Evolutionary conservation across 2,888 invertebrate genomes (phyloP).

Genomic region (Drosophila dives): DNA sequence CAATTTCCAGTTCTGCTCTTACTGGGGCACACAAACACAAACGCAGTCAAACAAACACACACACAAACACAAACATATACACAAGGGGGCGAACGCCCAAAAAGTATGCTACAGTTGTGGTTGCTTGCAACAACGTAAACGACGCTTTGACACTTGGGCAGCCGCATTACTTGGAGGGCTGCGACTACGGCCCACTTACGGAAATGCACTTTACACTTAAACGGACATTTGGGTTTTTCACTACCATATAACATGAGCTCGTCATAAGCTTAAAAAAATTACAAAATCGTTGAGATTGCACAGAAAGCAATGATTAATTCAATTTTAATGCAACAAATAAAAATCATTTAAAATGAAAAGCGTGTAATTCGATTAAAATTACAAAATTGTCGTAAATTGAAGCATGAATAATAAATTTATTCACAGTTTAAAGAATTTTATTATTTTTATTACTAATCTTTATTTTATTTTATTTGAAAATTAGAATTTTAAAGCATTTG

Average conservation of each 20-base stretch:
- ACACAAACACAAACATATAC: constrained; percentile 14
- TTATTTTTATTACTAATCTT: no score
- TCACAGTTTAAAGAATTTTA: no score
- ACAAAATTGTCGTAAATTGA: not conserved
- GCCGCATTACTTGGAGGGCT: constrained; percentile 65
- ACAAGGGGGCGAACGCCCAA: constrained; percentile 19
- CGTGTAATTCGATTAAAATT: not conserved
- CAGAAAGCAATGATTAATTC: not conserved
- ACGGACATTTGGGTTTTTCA: constrained; percentile 43
- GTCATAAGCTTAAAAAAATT: constrained; percentile 1
- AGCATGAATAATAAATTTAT: not conserved
- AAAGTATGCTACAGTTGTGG: constrained; percentile 66
- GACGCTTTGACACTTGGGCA: constrained; percentile 74
- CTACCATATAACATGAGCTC: constrained; percentile 6
- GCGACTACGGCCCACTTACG: constrained; percentile 58
- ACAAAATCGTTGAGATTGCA: not conserved
- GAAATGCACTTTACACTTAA: constrained; percentile 63
- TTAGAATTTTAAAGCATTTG: no score
- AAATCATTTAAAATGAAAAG: not conserved
- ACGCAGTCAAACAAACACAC: not conserved
- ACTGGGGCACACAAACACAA: constrained; percentile 39
- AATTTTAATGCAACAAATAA: not conserved
- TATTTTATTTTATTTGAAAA: no score
- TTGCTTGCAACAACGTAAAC: constrained; percentile 13
- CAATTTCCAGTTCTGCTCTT: constrained; percentile 65